Conservation (phyloP, 2,888 invertebrate species). For the Panzeria rudis region DNA sequence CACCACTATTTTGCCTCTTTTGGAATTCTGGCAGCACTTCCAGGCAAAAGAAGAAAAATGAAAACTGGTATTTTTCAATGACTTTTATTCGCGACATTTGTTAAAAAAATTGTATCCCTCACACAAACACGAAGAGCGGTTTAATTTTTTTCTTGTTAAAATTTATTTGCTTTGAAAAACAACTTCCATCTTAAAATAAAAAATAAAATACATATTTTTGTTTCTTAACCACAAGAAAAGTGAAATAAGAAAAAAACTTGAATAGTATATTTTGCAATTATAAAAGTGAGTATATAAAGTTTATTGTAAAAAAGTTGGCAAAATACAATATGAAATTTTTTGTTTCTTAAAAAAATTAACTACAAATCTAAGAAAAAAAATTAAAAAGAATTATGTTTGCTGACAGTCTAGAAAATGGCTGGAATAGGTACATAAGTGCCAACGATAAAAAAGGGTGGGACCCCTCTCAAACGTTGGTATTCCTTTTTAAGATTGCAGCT, state of each 20-base stretch:
- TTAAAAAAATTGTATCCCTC: constrained; percentile 49
- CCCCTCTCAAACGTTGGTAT: not conserved
- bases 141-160: constrained; percentile 63
- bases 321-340: not conserved
- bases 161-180: constrained; percentile 57
- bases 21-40: constrained; percentile 11
- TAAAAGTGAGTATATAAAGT: constrained; percentile 43
- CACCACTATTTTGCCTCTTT: not conserved
- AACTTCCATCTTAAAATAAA: constrained; percentile 14
- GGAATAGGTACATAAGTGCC: not conserved
- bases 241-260: not conserved
- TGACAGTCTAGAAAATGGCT: constrained; percentile 11
- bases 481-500: constrained; percentile 8
- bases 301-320: not conserved
- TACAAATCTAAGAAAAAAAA: not conserved
- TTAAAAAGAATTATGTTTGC: not conserved
- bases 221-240: constrained; percentile 9
- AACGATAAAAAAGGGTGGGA: constrained; percentile 60
- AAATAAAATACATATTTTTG: constrained; percentile 6
- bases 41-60: not conserved
- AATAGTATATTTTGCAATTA: not conserved
- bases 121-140: constrained; percentile 48
- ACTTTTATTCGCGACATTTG: constrained; percentile 48
- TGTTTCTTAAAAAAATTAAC: not conserved
- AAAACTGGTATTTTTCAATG: constrained; percentile 12